Evolutionary conservation across 1,140 invertebrate species (phyloP).

Genomic region (Drosophila sproati): DNA sequence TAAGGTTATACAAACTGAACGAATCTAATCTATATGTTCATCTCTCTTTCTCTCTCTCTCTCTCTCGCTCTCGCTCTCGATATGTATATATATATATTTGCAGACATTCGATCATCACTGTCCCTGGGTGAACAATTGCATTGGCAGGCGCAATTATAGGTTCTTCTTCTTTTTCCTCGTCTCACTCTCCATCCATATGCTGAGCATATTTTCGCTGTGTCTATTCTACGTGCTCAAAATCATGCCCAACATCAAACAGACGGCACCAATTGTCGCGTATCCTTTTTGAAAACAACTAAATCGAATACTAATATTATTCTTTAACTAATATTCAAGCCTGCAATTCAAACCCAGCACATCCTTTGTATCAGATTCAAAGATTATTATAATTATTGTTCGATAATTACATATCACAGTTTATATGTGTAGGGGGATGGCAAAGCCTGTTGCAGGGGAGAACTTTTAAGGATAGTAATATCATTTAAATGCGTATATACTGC

Average conservation of each 20-base stretch:
- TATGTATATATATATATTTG: constrained; percentile 77
- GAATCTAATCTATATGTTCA: not conserved
- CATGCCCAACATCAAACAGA: constrained; percentile 91
- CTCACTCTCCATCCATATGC: constrained; percentile 98
- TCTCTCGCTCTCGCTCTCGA: no score
- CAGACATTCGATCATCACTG: constrained; percentile 99
- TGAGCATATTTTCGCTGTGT: constrained; percentile 97
- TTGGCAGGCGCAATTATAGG: constrained; percentile 98
- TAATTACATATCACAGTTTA: no score
- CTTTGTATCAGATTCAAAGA: no score
- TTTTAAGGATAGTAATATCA: no score
- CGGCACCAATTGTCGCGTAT: constrained; percentile 95
- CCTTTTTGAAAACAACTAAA: constrained; percentile 52
- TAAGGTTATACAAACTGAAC: no score
- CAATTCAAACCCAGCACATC: not conserved
- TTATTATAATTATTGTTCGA: no score
- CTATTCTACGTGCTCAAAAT: constrained; percentile 95
- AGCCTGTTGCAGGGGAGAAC: no score
- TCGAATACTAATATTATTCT: not conserved
- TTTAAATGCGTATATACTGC: no score
- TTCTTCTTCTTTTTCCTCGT: constrained; percentile 99
- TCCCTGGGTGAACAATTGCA: constrained; percentile 99
- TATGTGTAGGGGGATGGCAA: no score
- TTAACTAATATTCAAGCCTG: not conserved
- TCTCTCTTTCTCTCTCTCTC: not conserved